phyloP scores from a whole-genome alignment of 2,113 vertebrate genomes.

The Catharus bicknelli region DNA sequence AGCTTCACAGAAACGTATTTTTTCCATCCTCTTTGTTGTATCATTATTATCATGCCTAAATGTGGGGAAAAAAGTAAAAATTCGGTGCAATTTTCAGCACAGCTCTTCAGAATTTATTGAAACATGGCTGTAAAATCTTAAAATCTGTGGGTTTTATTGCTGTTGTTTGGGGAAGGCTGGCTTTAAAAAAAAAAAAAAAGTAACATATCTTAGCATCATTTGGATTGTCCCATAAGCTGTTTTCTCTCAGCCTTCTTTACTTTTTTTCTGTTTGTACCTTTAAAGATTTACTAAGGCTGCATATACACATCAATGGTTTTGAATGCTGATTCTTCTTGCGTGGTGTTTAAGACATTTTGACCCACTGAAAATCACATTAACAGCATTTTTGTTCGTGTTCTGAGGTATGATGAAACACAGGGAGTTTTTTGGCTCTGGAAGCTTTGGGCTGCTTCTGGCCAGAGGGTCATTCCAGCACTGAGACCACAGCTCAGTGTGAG shows the following conservation, averaged over 20 bases:
- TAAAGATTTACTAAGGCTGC: not conserved
- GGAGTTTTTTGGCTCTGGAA: not conserved
- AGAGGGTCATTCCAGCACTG: not conserved
- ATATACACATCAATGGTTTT: not conserved
- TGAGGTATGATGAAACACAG: not conserved
- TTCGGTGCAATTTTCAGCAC: not conserved
- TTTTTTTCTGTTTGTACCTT: not conserved
- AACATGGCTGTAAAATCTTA: not conserved
- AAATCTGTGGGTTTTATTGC: not conserved
- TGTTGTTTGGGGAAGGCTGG: not conserved
- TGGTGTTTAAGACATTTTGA: not conserved
- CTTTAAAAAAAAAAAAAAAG: not conserved
- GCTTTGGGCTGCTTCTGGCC: not conserved
- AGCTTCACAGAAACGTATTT: not conserved
- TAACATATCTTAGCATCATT: not conserved
- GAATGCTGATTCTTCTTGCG: not conserved
- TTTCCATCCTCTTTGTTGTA: conserved; percentile 12
- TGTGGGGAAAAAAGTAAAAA: not conserved
- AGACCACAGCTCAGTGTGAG: not conserved
- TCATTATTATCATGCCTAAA: not conserved
- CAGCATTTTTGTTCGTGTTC: not conserved
- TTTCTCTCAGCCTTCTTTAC: not conserved
- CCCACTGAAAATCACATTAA: not conserved
- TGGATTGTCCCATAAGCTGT: not conserved
- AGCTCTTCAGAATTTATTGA: conserved; percentile 3